Evolutionary conservation across 2,888 invertebrate genomes (phyloP).

Genomic region (Eupithecia tripunctaria): DNA sequence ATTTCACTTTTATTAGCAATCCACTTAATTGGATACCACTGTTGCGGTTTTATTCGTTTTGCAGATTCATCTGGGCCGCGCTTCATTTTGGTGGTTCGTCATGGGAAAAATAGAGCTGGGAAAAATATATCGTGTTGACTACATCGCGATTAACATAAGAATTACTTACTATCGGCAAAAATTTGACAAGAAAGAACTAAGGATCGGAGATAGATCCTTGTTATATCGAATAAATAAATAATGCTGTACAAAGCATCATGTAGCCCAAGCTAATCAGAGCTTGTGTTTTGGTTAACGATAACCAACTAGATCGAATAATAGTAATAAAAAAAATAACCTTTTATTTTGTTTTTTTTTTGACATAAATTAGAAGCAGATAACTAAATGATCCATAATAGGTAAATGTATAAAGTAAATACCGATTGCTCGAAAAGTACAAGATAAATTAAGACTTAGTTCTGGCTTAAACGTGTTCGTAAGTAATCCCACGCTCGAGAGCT

Average conservation of each 20-base stretch:
- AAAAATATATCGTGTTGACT: background rate
- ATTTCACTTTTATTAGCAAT: conserved; percentile 85
- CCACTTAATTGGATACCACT: conserved; percentile 83
- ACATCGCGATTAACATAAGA: too few relatives aligned
- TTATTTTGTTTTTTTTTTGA: background rate
- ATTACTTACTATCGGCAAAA: background rate
- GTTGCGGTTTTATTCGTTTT: conserved; percentile 80
- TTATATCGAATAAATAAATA: background rate
- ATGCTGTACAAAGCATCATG: too few relatives aligned
- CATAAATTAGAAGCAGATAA: background rate
- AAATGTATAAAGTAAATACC: conserved; percentile 65
- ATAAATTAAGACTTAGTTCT: conserved; percentile 73
- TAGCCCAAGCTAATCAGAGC: too few relatives aligned
- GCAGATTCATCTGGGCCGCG: conserved; percentile 77
- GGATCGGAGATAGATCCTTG: background rate
- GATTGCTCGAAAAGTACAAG: conserved; percentile 71
- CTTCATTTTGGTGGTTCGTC: conserved; percentile 53
- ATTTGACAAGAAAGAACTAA: background rate
- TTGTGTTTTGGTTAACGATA: too few relatives aligned
- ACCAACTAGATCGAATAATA: too few relatives aligned
- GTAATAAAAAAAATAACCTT: background rate
- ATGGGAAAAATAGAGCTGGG: conserved; percentile 30
- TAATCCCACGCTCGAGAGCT: conserved; percentile 78
- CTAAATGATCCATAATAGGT: background rate
- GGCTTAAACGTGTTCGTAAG: conserved; percentile 66